phyloP scores from a whole-genome alignment of 1,140 invertebrate species.

The Eumaeus atala region DNA sequence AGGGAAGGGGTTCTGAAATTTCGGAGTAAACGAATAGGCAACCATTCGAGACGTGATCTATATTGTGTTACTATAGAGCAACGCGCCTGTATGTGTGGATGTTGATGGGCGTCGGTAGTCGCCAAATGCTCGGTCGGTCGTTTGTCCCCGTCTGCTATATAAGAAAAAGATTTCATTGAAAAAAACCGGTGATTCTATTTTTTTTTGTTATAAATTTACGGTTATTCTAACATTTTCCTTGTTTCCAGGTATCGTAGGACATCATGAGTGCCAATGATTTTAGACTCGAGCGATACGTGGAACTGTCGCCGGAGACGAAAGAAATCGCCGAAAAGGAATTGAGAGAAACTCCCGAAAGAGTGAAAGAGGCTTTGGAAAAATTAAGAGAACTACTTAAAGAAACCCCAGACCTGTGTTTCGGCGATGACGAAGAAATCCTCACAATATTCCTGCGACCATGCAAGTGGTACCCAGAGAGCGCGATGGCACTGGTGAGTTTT shows the following conservation, averaged over 20 bases:
- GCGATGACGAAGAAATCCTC: slow-evolving; percentile 83
- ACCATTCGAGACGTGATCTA: no score
- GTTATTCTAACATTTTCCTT: not conserved
- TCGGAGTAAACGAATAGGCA: no score
- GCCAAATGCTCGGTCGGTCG: no score
- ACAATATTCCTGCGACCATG: slow-evolving; percentile 84
- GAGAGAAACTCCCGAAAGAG: slow-evolving; percentile 81
- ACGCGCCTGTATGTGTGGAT: no score
- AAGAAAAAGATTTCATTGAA: no score
- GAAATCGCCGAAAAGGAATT: slow-evolving; percentile 79
- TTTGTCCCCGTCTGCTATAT: no score
- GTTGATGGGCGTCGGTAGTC: no score
- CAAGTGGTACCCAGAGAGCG: slow-evolving; percentile 87
- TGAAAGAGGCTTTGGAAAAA: slow-evolving; percentile 75
- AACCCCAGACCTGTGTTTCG: slow-evolving; percentile 77
- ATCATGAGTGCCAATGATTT: slow-evolving; percentile 58
- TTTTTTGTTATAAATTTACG: not conserved
- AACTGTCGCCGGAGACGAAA: slow-evolving; percentile 64
- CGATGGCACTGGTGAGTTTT: slow-evolving; percentile 79
- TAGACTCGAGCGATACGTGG: slow-evolving; percentile 56
- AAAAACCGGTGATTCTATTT: no score
- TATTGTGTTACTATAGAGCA: no score
- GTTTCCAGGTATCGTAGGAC: slow-evolving; percentile 23
- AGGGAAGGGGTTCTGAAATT: no score
- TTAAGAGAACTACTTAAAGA: slow-evolving; percentile 79